Base-by-base conservation (phyloP, 2,113 vertebrate species). In the Riparia riparia region DNA sequence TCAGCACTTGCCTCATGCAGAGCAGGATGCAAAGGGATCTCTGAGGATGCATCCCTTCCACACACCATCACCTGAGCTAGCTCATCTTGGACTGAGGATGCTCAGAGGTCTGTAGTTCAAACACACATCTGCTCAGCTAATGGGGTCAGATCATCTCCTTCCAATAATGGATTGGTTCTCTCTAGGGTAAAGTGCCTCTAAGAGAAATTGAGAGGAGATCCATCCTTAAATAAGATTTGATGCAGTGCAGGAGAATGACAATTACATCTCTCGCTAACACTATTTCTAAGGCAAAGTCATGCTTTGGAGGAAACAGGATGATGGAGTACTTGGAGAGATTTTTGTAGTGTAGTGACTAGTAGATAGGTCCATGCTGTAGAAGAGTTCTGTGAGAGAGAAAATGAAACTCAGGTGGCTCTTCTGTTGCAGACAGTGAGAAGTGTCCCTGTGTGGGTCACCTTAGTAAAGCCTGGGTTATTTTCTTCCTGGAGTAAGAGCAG, bases 181-280 rank as follows among this genome's bases (percentile, higher is more conserved):
- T 91, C 96, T 58, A 3, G 61, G 64, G 93, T 91, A 72, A 96
- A 94, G 84, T 88, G 96, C 73, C 90, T 93, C 92, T 96, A 86
- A 94, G 83, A 97, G 93, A 91, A 96, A 91, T 73, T 94, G 81
- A 82, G 82, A 95, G 53, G 87, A 80, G 89, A 71, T 86, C 93
- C 83, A 90, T 83, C 95, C 95, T 96, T 96, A 97, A 97, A 95
- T 89, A 95, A 97, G 96, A 96, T 95, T 96, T 95, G 83, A 92
- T 83, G 82, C 88, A 70, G 82, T 94, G 76, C 64, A 25, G 58
- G 94, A 95, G 96, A 96, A 97, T 95, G 94, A 95, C 92, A 97
- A 97, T 96, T 95, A 89, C 83, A 76, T 82, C 70, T 86, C 92
- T 91, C 91, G 81, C 93, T 92, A 91, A 79, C 42, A 42, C 31